Evolutionary conservation across 2,797 vertebrate genomes (phyloP).

Genomic region (Danionella dracula): DNA sequence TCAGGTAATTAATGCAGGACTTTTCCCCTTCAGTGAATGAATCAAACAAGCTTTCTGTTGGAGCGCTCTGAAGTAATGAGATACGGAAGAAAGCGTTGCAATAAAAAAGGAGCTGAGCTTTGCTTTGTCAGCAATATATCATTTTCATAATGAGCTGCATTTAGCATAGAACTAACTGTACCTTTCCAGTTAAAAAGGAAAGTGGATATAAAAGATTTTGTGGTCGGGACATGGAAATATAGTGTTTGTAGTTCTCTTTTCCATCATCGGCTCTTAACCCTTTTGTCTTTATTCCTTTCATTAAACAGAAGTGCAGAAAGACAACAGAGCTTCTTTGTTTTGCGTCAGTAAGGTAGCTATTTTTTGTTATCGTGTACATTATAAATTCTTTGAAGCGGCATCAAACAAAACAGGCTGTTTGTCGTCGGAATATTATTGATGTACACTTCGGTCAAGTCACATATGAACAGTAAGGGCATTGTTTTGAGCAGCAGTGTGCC

Average conservation of each 20-base stretch:
- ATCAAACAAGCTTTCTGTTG: conserved; percentile 34
- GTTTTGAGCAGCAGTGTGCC: too few species aligned
- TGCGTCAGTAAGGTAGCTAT: neutral
- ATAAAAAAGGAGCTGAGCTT: neutral
- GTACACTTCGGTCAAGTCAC: conserved; percentile 22
- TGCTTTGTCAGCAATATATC: neutral
- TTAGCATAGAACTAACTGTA: neutral
- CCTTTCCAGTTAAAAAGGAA: neutral
- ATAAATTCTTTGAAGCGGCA: conserved; percentile 32
- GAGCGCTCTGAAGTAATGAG: conserved; percentile 45
- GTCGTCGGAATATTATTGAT: neutral
- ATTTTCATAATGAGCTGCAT: neutral
- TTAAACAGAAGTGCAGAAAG: neutral
- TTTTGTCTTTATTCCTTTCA: too few species aligned
- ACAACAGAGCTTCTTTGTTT: neutral
- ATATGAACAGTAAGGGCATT: conserved; percentile 11
- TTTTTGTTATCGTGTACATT: neutral
- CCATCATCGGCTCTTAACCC: too few species aligned
- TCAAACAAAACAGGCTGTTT: conserved; percentile 40
- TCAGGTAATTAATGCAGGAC: conserved; percentile 49
- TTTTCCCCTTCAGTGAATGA: conserved; percentile 45
- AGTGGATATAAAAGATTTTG: neutral
- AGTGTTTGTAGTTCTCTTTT: too few species aligned
- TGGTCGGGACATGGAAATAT: neutral
- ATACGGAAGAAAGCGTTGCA: conserved; percentile 11